Conservation (phyloP, 2,113 vertebrate species). For the Struthio camelus region DNA sequence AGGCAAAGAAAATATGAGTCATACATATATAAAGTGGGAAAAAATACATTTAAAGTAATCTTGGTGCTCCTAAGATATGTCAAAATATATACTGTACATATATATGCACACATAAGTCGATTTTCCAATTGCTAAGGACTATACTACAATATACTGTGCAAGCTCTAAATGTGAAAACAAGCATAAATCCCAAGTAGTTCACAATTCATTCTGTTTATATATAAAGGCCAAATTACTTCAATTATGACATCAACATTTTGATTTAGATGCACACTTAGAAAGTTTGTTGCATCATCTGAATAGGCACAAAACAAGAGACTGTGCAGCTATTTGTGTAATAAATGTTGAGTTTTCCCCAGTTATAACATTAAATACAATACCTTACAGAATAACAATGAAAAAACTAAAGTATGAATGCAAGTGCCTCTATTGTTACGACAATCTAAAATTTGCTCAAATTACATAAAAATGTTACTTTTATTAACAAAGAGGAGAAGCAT, state of each 20-base stretch:
- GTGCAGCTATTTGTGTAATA: background rate
- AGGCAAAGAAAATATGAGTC: background rate
- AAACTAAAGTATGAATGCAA: background rate
- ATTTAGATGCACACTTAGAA: background rate
- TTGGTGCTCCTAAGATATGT: accelerated
- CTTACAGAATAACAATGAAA: background rate
- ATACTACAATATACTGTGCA: background rate
- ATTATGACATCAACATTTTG: background rate
- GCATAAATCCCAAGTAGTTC: background rate
- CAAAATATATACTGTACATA: background rate
- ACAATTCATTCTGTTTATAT: background rate
- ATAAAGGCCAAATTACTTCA: background rate
- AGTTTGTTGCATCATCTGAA: background rate
- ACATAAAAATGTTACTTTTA: background rate
- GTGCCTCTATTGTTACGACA: background rate
- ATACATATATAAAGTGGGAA: accelerated
- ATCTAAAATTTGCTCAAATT: background rate
- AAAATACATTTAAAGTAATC: background rate
- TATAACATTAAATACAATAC: background rate
- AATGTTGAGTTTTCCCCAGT: background rate
- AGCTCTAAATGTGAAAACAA: background rate
- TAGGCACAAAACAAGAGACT: background rate
- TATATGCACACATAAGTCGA: background rate
- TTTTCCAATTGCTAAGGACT: background rate
- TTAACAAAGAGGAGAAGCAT: background rate